Percentiles rank a stretch among this genome's conserved stretches.
phyloP scores from a whole-genome alignment of 2,113 vertebrate genomes.

The Alces alces region DNA sequence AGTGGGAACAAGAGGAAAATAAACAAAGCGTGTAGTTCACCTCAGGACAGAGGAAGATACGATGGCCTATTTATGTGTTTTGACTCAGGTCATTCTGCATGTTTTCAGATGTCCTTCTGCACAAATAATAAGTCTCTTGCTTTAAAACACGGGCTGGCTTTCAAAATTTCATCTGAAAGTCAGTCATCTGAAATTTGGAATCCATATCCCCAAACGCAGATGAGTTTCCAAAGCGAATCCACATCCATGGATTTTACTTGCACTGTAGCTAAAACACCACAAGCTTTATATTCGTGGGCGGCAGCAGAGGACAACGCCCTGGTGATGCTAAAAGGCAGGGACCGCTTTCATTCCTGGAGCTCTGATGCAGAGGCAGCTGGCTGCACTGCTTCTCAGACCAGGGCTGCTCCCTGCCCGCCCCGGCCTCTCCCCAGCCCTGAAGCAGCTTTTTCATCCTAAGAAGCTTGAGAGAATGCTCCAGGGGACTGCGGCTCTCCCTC shows the following conservation, averaged over 20 bases:
- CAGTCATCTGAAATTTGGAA: not conserved
- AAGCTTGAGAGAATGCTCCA: not conserved
- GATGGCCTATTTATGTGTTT: not conserved
- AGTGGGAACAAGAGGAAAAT: not conserved
- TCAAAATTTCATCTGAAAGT: not conserved
- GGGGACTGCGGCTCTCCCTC: not conserved
- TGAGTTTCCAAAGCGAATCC: not conserved
- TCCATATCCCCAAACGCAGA: not conserved
- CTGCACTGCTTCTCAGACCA: not conserved
- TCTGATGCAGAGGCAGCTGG: not conserved
- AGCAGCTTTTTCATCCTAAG: not conserved
- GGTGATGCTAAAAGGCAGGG: not conserved
- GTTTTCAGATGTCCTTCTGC: not conserved
- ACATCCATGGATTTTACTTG: not conserved
- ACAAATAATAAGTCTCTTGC: not conserved
- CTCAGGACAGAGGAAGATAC: accelerated
- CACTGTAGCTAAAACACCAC: accelerated
- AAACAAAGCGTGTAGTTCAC: not conserved
- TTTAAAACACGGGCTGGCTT: not conserved
- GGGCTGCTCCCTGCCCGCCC: too few relatives aligned
- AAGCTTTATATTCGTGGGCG: not conserved
- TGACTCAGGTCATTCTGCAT: not conserved
- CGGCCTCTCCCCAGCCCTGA: not conserved
- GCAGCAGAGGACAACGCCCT: not conserved
- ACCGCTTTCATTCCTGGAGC: not conserved